Evolutionary conservation across 2,888 invertebrate species (phyloP).

Genomic region (Drosophila lutescens): DNA sequence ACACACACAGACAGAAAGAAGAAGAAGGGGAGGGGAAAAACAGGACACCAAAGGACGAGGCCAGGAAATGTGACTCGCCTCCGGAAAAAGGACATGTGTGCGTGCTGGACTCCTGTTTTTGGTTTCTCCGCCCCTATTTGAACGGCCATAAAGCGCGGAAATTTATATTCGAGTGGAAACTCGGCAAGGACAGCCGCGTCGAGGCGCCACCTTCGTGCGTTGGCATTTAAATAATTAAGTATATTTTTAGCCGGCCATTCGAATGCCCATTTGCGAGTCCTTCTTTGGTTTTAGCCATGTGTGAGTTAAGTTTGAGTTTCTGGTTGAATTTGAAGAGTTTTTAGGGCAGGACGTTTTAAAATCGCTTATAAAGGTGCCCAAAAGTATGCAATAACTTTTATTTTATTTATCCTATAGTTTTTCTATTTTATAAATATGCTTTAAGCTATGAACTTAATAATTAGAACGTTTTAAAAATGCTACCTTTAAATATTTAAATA

Average conservation of each 20-base stretch:
- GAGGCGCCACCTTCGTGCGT: constrained; percentile 35
- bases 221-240: constrained; percentile 77
- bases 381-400: not conserved
- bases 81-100: constrained; percentile 74
- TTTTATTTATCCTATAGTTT: too few species aligned
- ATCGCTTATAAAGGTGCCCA: not conserved
- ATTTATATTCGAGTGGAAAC: constrained; percentile 63
- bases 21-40: not conserved
- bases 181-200: constrained; percentile 44
- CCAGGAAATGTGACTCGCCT: constrained; percentile 73
- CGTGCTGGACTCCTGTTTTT: constrained; percentile 55
- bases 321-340: too few species aligned
- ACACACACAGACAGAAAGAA: constrained; percentile 47
- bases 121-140: constrained; percentile 11
- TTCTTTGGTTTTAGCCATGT: constrained; percentile 49
- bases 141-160: constrained; percentile 74
- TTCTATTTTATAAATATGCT: too few species aligned
- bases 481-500: not conserved
- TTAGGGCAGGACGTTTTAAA: not conserved
- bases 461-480: too few species aligned
- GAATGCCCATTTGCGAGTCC: constrained; percentile 59
- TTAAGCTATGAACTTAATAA: too few species aligned
- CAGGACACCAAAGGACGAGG: constrained; percentile 42
- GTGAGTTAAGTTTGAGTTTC: constrained; percentile 22
- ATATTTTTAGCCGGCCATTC: constrained; percentile 69